Conservation (phyloP, 1,140 invertebrate genomes). For the Hylaeus anthracinus region DNA sequence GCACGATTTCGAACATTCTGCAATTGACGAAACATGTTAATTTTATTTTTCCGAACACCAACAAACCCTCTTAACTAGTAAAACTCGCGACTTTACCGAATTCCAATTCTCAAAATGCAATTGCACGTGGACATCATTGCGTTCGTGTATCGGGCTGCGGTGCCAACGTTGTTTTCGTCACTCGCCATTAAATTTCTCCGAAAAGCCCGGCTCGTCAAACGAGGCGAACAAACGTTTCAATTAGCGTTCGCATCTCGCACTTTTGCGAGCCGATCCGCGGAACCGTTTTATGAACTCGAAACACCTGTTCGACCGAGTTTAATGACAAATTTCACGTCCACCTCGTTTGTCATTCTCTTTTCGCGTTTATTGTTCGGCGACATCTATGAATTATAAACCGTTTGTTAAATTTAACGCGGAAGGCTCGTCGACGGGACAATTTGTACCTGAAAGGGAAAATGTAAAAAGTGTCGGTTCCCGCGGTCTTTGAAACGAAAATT, state of each 20-base stretch:
- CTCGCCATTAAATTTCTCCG: constrained; percentile 55
- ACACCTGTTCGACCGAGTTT: constrained; percentile 40
- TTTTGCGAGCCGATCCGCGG: constrained; percentile 47
- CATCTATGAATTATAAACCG: constrained; percentile 6
- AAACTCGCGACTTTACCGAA: constrained; percentile 4
- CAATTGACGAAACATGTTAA: no score
- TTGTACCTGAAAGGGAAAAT: neutral
- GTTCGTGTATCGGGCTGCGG: constrained; percentile 4
- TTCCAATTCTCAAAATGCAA: constrained; percentile 45
- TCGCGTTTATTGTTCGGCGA: constrained; percentile 5
- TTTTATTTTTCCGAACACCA: neutral
- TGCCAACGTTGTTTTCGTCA: constrained; percentile 53
- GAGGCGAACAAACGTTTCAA: constrained; percentile 61
- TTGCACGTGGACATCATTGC: constrained; percentile 38
- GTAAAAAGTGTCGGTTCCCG: neutral
- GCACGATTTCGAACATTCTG: neutral
- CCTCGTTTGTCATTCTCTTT: constrained; percentile 4
- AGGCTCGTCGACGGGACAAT: neutral
- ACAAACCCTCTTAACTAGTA: constrained; percentile 10
- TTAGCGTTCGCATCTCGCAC: constrained; percentile 55
- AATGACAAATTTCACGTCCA: constrained; percentile 18
- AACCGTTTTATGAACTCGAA: constrained; percentile 35
- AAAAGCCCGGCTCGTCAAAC: constrained; percentile 55
- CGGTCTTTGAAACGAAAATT: neutral
- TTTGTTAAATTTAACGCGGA: constrained; percentile 8